phyloP scores from a whole-genome alignment of 2,113 vertebrate genomes.

The Rhodinocichla rosea region DNA sequence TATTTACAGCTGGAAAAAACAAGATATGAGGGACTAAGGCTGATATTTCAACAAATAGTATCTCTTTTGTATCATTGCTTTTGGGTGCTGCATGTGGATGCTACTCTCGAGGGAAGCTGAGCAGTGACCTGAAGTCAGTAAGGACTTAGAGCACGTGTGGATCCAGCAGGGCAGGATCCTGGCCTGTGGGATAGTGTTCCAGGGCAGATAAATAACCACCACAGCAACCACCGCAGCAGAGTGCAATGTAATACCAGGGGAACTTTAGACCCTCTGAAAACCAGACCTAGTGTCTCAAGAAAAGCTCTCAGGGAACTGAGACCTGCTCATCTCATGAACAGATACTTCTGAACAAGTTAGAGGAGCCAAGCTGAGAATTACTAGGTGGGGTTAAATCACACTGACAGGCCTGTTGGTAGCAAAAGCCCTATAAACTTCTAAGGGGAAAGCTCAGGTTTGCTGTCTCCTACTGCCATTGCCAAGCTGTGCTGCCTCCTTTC shows the following conservation, averaged over 20 bases:
- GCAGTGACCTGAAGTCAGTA: neutral
- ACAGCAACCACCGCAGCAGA: neutral
- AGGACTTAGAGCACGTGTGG: neutral
- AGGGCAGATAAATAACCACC: neutral
- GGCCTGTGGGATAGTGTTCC: neutral
- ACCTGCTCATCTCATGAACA: neutral
- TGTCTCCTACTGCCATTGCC: neutral
- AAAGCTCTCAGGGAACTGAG: neutral
- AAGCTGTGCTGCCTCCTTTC: neutral
- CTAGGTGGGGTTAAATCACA: neutral
- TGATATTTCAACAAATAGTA: neutral
- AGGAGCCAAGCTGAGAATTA: neutral
- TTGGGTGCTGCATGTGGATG: accelerated
- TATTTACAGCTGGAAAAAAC: neutral
- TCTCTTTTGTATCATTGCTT: neutral
- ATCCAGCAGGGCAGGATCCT: neutral
- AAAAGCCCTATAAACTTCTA: neutral
- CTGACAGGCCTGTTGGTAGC: accelerated
- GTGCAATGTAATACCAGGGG: neutral
- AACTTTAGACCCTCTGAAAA: neutral
- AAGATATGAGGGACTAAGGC: neutral
- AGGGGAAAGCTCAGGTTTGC: neutral
- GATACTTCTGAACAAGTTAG: neutral
- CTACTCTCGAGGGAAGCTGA: neutral
- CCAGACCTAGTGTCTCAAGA: neutral